These are phyloP conservation scores for Syngnathus rostellatus DNA, from an alignment of 2,797 vertebrate genomes.

Conservation along the genomic window DNA sequence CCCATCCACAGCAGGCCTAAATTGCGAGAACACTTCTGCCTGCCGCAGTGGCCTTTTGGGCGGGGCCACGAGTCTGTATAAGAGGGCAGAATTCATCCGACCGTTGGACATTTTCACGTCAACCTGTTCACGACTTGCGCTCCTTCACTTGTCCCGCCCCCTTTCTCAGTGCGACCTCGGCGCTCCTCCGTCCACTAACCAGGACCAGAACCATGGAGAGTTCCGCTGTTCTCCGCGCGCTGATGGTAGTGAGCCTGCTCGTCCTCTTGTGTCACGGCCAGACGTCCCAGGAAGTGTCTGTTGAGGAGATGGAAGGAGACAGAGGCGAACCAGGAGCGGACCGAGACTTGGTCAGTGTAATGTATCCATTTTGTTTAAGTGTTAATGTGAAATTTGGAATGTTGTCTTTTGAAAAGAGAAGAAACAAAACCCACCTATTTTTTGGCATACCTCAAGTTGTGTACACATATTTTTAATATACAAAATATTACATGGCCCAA, in stretches of 20 bases:
- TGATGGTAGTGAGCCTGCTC: conserved; percentile 56
- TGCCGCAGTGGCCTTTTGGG: conserved; percentile 27
- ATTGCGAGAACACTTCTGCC: not conserved
- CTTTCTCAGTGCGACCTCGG: conserved; percentile 11
- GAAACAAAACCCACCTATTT: no score
- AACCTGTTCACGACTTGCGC: conserved; percentile 25
- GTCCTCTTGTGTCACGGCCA: conserved; percentile 48
- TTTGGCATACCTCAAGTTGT: no score
- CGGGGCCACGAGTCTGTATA: conserved; percentile 39
- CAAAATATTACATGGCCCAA: no score
- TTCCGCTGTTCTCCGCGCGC: conserved; percentile 46
- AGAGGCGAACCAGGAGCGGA: conserved; percentile 45
- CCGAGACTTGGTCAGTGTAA: conserved; percentile 64
- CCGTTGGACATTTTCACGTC: conserved; percentile 17
- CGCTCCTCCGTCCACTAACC: conserved; percentile 7
- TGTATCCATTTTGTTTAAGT: no score
- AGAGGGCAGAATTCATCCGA: conserved; percentile 20
- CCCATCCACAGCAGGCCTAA: not conserved
- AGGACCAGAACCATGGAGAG: conserved; percentile 60
- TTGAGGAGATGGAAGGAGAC: conserved; percentile 52
- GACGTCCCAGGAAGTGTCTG: conserved; percentile 53
- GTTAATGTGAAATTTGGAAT: not conserved
- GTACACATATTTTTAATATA: no score
- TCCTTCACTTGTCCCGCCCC: not conserved
- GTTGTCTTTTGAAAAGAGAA: no score